phyloP scores from a whole-genome alignment of 1,140 invertebrate genomes.

The Pachypeltis micranthus region DNA sequence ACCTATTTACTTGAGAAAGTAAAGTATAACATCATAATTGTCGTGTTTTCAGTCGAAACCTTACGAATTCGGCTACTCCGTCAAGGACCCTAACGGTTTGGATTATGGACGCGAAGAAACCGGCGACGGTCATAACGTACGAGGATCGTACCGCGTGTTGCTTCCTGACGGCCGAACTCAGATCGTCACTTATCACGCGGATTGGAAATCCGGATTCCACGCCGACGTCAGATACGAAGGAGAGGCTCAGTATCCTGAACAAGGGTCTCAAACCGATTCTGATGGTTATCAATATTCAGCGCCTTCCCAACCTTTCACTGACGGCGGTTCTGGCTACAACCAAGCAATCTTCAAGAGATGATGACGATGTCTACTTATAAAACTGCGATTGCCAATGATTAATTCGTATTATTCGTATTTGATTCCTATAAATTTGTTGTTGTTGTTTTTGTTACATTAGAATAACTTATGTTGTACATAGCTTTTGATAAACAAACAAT shows the following conservation, averaged over 20 bases:
- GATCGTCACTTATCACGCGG: slow-evolving; percentile 61
- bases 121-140: slow-evolving; percentile 57
- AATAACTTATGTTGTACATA: too few relatives aligned
- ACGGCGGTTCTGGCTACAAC: neutral
- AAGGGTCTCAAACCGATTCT: neutral
- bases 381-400: neutral
- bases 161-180: slow-evolving; percentile 61
- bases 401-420: too few relatives aligned
- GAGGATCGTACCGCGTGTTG: slow-evolving; percentile 59
- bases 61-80: slow-evolving; percentile 66
- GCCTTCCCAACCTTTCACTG: neutral
- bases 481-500: too few relatives aligned
- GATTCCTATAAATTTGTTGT: too few relatives aligned
- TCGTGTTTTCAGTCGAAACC: slow-evolving; percentile 66
- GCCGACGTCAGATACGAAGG: slow-evolving; percentile 68
- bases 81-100: slow-evolving; percentile 58
- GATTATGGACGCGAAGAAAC: slow-evolving; percentile 56
- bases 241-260: slow-evolving; percentile 49
- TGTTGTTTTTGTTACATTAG: too few relatives aligned
- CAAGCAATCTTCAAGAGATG: too few relatives aligned
- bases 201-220: slow-evolving; percentile 64
- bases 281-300: neutral
- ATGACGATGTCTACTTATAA: neutral
- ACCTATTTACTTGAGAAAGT: too few relatives aligned
- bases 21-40: too few relatives aligned